Evolutionary conservation across 2,797 vertebrate species (phyloP).

Genomic region (Dipus sagitta): DNA sequence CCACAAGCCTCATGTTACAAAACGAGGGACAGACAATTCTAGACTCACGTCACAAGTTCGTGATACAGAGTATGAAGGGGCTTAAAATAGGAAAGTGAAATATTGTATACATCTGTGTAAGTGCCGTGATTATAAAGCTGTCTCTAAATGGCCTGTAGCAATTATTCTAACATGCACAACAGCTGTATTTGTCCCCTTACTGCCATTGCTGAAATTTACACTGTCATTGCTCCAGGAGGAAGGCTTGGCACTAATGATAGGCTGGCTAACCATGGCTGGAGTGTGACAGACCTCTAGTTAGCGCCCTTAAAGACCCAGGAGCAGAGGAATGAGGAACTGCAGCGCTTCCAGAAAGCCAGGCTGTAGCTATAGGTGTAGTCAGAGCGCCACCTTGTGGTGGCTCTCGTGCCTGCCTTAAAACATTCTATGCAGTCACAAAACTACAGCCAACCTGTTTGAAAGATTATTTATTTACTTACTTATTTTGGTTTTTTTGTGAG

Average conservation of each 20-base stretch:
- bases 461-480: not conserved
- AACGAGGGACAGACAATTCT: not conserved
- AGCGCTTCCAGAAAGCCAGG: rapidly evolving
- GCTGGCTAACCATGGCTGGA: slow-evolving; percentile 73
- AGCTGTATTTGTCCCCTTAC: slow-evolving; percentile 79
- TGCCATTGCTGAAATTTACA: slow-evolving; percentile 76
- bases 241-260: slow-evolving; percentile 80
- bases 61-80: not conserved
- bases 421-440: not conserved
- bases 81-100: slow-evolving; percentile 66
- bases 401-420: not conserved
- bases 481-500: not conserved
- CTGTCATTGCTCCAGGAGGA: slow-evolving; percentile 78
- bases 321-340: not conserved
- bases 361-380: not conserved
- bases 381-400: slow-evolving; percentile 78
- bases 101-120: slow-evolving; percentile 59
- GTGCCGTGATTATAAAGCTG: slow-evolving; percentile 64
- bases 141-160: slow-evolving; percentile 71
- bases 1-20: not conserved
- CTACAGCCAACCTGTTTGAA: not conserved
- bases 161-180: slow-evolving; percentile 77
- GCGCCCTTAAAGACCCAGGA: slow-evolving; percentile 14
- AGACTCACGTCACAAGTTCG: slow-evolving; percentile 25
- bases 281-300: slow-evolving; percentile 78